Evolutionary conservation across 1,140 invertebrate genomes (phyloP).

Genomic region (Helicoverpa zea): DNA sequence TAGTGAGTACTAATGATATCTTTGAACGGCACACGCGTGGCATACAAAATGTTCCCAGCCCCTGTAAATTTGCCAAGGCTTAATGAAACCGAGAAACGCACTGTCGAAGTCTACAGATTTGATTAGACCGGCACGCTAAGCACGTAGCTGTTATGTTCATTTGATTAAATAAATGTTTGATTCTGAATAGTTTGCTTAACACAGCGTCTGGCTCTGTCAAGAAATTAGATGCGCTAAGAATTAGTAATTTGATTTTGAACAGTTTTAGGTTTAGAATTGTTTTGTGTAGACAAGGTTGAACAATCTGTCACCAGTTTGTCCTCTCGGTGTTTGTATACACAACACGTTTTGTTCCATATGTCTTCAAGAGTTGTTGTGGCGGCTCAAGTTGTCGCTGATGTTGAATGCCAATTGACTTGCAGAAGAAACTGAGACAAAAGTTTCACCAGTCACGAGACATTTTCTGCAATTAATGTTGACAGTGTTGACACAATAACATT

Average conservation of each 20-base stretch:
- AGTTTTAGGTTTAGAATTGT: constrained; percentile 23
- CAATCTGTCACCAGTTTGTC: constrained; percentile 30
- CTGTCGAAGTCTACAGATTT: constrained; percentile 65
- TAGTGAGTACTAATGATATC: constrained; percentile 61
- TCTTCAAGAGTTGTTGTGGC: constrained; percentile 35
- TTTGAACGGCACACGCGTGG: constrained; percentile 57
- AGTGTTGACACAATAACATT: no score
- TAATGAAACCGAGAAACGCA: constrained; percentile 63
- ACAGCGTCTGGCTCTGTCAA: constrained; percentile 55
- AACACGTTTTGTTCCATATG: constrained; percentile 36
- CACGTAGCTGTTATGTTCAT: constrained; percentile 72
- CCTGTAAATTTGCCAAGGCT: constrained; percentile 61
- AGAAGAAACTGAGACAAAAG: not conserved
- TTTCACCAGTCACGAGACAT: not conserved
- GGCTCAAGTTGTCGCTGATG: constrained; percentile 15
- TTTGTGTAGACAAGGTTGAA: constrained; percentile 19
- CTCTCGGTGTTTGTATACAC: constrained; percentile 17
- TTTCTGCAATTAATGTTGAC: no score
- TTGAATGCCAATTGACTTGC: constrained; percentile 19
- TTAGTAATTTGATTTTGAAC: constrained; percentile 30
- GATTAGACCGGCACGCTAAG: constrained; percentile 61
- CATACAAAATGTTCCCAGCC: constrained; percentile 55
- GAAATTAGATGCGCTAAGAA: constrained; percentile 41
- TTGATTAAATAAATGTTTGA: constrained; percentile 69
- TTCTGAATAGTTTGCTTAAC: constrained; percentile 62